These are phyloP conservation scores for Oreohelix idahoensis DNA, from an alignment of 1,140 invertebrate species.

Conservation along the genomic window DNA sequence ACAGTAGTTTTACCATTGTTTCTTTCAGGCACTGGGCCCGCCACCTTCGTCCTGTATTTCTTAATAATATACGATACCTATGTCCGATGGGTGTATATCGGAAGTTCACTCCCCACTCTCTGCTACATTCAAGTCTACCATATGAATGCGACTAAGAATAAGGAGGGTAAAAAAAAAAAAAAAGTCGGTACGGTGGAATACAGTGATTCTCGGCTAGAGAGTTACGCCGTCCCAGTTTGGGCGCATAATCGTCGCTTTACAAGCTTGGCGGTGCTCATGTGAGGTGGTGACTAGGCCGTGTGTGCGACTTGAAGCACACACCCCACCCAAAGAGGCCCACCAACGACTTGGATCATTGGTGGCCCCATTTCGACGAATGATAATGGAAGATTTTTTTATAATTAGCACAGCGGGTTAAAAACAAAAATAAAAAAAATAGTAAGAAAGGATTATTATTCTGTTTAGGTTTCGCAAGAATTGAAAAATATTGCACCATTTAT, in stretches of 20 bases:
- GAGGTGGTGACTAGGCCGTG: neutral
- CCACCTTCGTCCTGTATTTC: neutral
- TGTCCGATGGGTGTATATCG: no score
- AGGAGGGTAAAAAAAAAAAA: neutral
- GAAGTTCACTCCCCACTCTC: no score
- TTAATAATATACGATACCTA: neutral
- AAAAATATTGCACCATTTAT: neutral
- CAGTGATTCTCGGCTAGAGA: neutral
- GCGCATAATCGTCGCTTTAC: neutral
- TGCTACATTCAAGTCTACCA: no score
- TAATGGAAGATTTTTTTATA: neutral
- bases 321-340: conserved; percentile 7
- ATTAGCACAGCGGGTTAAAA: neutral
- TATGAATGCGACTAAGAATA: no score
- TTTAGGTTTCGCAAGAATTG: neutral
- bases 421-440: neutral
- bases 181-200: neutral
- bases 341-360: conserved; percentile 6
- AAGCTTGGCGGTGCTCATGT: neutral
- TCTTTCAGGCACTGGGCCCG: neutral
- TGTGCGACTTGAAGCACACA: neutral
- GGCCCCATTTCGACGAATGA: conserved; percentile 5
- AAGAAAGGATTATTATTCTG: no score
- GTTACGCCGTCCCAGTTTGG: neutral
- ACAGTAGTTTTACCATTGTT: neutral